A percentile compares a stretch with the other conserved stretches of the same genome.
Conservation (phyloP, 2,888 invertebrate species). For the Amiota mariae region DNA sequence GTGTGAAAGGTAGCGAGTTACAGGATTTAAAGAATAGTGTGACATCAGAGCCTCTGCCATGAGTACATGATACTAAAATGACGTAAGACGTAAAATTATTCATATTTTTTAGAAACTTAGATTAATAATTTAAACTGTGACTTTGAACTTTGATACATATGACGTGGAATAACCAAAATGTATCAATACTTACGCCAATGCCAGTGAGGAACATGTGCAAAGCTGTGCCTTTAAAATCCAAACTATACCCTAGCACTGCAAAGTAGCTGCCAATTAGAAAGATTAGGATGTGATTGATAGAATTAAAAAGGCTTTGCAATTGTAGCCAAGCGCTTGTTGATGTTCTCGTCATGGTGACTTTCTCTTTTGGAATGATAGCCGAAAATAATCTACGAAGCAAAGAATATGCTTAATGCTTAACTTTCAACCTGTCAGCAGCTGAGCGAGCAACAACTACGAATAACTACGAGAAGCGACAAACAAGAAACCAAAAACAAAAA, state of each 20-base stretch:
- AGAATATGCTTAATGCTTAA: background rate
- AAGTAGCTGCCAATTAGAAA: slow-evolving; percentile 65
- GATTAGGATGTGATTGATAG: slow-evolving; percentile 70
- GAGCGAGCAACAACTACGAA: background rate
- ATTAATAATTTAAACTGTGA: slow-evolving; percentile 36
- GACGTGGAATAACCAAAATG: background rate
- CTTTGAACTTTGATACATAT: slow-evolving; percentile 25
- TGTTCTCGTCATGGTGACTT: background rate
- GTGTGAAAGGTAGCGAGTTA: slow-evolving; percentile 66
- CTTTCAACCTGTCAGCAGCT: background rate
- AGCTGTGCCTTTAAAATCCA: slow-evolving; percentile 67
- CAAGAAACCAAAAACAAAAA: no score
- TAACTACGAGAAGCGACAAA: background rate
- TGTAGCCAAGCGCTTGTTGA: slow-evolving; percentile 53
- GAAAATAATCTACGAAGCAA: slow-evolving; percentile 1
- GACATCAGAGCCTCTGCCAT: slow-evolving; percentile 71
- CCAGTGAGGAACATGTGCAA: slow-evolving; percentile 69
- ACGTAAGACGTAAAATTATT: background rate
- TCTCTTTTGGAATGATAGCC: background rate
- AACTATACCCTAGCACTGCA: slow-evolving; percentile 64
- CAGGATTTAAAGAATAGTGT: slow-evolving; percentile 68
- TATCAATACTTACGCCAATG: slow-evolving; percentile 61
- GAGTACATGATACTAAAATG: slow-evolving; percentile 67
- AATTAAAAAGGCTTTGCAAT: slow-evolving; percentile 66
- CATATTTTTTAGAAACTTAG: background rate